Percentiles rank a stretch among this genome's conserved stretches.
These are phyloP conservation scores for Mus spretus DNA, from an alignment of 2,797 vertebrate genomes.

Conservation along the genomic window DNA sequence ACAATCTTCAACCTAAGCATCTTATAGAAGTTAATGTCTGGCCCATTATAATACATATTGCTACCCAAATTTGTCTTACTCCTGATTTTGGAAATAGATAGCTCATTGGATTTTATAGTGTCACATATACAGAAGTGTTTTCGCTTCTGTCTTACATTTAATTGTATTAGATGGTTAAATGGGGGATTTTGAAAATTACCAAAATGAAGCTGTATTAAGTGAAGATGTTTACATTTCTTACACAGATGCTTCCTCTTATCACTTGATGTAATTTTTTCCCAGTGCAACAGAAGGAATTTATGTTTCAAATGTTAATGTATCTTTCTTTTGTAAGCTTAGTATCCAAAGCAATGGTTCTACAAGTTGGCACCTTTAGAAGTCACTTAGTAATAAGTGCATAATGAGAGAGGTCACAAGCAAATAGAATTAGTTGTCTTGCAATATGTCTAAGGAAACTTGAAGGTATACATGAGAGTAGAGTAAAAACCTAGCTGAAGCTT, in stretches of 20 bases:
- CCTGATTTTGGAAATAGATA: not conserved
- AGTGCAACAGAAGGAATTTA: not conserved
- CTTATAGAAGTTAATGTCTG: not conserved
- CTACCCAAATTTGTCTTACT: not conserved
- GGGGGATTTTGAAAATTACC: not conserved
- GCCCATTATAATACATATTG: not conserved
- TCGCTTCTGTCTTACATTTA: not conserved
- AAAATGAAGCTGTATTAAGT: not conserved
- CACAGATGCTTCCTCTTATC: not conserved
- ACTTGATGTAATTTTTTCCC: too few relatives aligned
- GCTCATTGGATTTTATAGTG: not conserved
- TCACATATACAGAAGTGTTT: not conserved
- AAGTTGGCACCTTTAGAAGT: not conserved
- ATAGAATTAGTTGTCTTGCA: not conserved
- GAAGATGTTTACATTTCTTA: not conserved
- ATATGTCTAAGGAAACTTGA: not conserved
- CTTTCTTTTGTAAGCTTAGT: not conserved
- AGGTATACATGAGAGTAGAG: not conserved
- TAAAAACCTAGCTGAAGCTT: not conserved
- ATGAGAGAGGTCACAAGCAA: not conserved
- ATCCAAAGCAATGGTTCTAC: not conserved
- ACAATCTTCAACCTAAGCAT: not conserved
- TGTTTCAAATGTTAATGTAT: not conserved
- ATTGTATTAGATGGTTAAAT: too few relatives aligned
- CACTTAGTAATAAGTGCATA: not conserved